Evolutionary conservation across 2,113 vertebrate species (phyloP), one percentile per base, ranked within the genome.

Genomic region (Aspiorhynchus laticeps): DNA sequence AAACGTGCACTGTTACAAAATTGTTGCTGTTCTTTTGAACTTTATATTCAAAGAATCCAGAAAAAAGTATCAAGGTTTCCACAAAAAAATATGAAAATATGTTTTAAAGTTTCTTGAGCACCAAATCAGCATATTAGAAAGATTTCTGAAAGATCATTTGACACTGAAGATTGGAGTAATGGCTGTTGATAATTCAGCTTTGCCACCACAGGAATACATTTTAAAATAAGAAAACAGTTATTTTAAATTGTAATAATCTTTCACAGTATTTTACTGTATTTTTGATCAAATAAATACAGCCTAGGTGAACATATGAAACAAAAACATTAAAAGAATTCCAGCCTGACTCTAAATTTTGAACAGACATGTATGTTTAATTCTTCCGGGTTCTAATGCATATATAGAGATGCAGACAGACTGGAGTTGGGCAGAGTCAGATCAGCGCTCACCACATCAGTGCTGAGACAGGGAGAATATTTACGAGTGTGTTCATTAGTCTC

Each of bases 401-500:
- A 83, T 69, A 69, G 17, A 33, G 61, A 69, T 78, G 56, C 88
- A 87, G 80, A 48, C 82, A 41, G 61, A 7, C 28, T n/a, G 59
- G 85, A 84, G 88, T 46, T 87, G 26, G 9, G 19, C 73, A 79
- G 61, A 28, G 89, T 78, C 87, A 88, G 6, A 33, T 92, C 87
- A 91, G 82, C 65, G 63, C 75, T 87, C 91, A 92, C 93, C 87
- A 91, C 91, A 92, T 92, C 91, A 93, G 91, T 79, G 86, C 91
- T 93, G 92, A 89, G 87, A 71, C 87, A 46, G 2, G 90, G 90
- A 90, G 88, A 91, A 80, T 89, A 92, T 94, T 93, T 92, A 93
- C 87, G 89, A 90, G 90, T 80, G 56, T 31, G 86, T 90, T 89
- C 88, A 88, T 93, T 93, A 92, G 74, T 59, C 79, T 53, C 82